Base-by-base conservation (phyloP, 2,797 vertebrate genomes). In the Anableps anableps region DNA sequence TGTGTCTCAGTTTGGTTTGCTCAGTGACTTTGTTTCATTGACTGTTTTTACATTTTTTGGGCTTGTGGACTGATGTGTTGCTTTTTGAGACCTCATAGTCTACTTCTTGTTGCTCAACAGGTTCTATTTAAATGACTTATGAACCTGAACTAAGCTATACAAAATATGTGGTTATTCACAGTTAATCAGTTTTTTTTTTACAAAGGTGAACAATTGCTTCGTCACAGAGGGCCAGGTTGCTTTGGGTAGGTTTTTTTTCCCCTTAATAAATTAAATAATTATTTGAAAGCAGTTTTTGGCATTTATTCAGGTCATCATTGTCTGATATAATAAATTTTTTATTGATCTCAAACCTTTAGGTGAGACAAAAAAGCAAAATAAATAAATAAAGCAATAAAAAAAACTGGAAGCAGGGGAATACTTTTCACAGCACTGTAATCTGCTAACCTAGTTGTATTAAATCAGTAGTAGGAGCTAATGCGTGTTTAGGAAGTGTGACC, bases 371-470 rank as follows among this genome's bases (percentile, higher is more conserved):
- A 70, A 41, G 23, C 6, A 8, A 62, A 9, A 17, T 3, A 53
- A 47, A 47, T 1, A 53, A 26, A 10, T 13, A 50, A n/a, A n/a
- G n/a, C n/a, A 50, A 10, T 19, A 17, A 64, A 21, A 0, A 66
- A 64, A 66, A 23, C 19, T 66, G 7, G 10, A 70, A 26, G 34
- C 0, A 11, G 62, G 38, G 11, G 4, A n/a, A 31, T 29, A 38
- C 41, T 17, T 71, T 71, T 45, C 16, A 71, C 41, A n/a, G 26
- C 13, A 8, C 66, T 45, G 68, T 17, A 71, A 91, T 93, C 90
- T 90, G 89, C 83, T 83, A 80, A 90, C 89, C 92, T 88, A 90
- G 81, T 85, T 79, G 86, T 87, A 86, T 89, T 91, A 90, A 93
- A 93, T 76, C 88, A 88, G 89, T 72, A 81, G 55, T n/a, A 47